A percentile compares a stretch with the other conserved stretches of the same genome.
These are phyloP conservation scores for Masnerella sp. DNA, from an alignment of 2,888 invertebrate genomes.

Conservation along the genomic window DNA sequence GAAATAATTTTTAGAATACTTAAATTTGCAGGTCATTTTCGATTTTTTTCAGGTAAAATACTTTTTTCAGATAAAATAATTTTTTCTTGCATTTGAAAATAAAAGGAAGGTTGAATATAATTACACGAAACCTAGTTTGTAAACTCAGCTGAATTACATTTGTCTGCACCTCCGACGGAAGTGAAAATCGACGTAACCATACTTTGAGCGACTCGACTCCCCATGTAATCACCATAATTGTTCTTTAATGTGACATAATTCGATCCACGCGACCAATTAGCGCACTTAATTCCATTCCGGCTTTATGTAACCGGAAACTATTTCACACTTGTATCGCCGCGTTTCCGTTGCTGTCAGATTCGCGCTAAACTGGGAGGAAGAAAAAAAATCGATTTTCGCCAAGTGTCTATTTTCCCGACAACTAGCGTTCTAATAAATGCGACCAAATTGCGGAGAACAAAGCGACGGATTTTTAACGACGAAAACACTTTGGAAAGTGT, in stretches of 20 bases:
- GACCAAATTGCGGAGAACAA: constrained; percentile 4
- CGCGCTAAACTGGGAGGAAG: too few relatives aligned
- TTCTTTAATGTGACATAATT: constrained; percentile 17
- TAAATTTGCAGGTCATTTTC: too few relatives aligned
- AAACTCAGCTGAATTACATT: too few relatives aligned
- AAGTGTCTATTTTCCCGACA: neutral
- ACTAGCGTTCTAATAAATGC: neutral
- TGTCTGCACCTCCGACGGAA: too few relatives aligned
- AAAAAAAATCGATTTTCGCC: neutral
- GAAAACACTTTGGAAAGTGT: constrained; percentile 12
- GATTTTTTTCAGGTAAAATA: too few relatives aligned
- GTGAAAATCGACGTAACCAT: constrained; percentile 9
- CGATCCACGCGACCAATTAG: constrained; percentile 8
- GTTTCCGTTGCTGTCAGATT: too few relatives aligned
- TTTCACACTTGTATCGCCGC: neutral
- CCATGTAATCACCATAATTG: constrained; percentile 7
- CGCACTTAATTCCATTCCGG: neutral
- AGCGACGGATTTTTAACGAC: neutral
- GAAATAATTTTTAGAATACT: too few relatives aligned
- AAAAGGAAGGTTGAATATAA: too few relatives aligned
- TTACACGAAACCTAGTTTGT: too few relatives aligned
- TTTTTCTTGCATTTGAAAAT: too few relatives aligned
- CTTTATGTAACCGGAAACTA: constrained; percentile 6
- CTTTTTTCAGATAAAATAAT: too few relatives aligned
- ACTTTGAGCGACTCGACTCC: neutral